Base-by-base conservation (phyloP, 37 sponge, comb jelly and placozoan species). In the Lycopodina hypogea region DNA sequence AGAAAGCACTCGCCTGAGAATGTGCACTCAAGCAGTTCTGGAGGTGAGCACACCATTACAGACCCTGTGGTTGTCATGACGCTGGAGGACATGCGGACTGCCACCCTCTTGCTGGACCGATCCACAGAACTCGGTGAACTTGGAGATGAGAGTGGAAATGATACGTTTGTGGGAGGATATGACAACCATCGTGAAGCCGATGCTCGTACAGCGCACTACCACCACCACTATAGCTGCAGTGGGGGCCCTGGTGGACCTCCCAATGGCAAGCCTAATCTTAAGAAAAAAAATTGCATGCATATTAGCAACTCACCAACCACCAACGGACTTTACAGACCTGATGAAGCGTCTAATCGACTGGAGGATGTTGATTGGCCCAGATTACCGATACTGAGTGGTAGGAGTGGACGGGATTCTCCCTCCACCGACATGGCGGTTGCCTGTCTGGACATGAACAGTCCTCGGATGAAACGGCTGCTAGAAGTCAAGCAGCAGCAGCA, bases 401-500 rank as follows among this genome's bases (percentile, higher is more conserved):
- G 76, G 52, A 74, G 45, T 30, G 85, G 78, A 21, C 68, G 71
- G 4, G 85, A 84, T 22, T 68, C 78, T 29, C 85, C 85, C 18
- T 51, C 71, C 14, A 84, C 85, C 7, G 78, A 84, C 35, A 84
- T 84, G 85, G 78, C 85, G 59, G 85, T 84, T 12, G 48, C 42
- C 14, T 38, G 53, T 37, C 51, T 84, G 72, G 70, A 60, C 38
- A n/a, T 78, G 62, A 57, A 84, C 66, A 55, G 57, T 56, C 48
- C 83, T 23, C 24, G 24, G 19, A 75, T 83, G 76, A 38, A 66
- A 6, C 56, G 29, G 18, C 79, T 69, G 2, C 4, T 73, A 22
- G 19, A 21, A 2, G 19, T 12, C 8, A 15, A 53, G 42, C 15
- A 23, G 22, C n/a, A 48, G 4, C 48, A 8, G 71, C 2, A 7